A percentile compares a stretch with the other conserved stretches of the same genome.
These are phyloP conservation scores for Phrynosoma platyrhinos DNA, from an alignment of 2,113 vertebrate genomes.

Conservation along the genomic window DNA sequence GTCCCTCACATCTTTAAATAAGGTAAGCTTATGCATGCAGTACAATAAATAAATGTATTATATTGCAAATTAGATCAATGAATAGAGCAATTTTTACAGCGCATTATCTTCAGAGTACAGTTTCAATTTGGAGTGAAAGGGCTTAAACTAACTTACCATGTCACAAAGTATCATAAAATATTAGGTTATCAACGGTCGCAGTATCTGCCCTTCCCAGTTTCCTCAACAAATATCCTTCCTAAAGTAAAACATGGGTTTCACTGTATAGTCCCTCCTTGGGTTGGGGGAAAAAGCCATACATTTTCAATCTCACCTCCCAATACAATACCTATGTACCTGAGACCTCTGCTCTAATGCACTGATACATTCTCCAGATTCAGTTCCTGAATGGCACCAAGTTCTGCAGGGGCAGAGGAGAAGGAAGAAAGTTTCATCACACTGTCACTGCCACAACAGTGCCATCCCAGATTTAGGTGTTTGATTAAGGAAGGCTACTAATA, in stretches of 20 bases:
- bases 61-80: conserved; percentile 72
- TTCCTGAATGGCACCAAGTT: no score
- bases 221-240: conserved; percentile 34
- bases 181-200: not conserved
- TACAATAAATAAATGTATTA: conserved; percentile 79
- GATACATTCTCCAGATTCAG: no score
- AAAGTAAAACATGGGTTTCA: not conserved
- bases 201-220: conserved; percentile 51
- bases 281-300: not conserved
- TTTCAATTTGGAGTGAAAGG: conserved; percentile 43
- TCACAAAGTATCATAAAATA: not conserved
- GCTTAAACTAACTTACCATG: conserved; percentile 55
- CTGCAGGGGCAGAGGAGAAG: no score
- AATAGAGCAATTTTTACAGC: conserved; percentile 41
- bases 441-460: not conserved
- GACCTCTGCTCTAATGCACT: no score
- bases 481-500: not conserved
- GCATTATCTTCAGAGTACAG: conserved; percentile 18
- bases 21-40: conserved; percentile 83
- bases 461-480: not conserved
- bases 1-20: conserved; percentile 85
- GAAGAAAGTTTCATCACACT: no score
- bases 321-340: not conserved
- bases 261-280: not conserved
- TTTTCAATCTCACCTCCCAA: not conserved